phyloP scores from a whole-genome alignment of 2,888 invertebrate species.

The Andrena chrysosceles region DNA sequence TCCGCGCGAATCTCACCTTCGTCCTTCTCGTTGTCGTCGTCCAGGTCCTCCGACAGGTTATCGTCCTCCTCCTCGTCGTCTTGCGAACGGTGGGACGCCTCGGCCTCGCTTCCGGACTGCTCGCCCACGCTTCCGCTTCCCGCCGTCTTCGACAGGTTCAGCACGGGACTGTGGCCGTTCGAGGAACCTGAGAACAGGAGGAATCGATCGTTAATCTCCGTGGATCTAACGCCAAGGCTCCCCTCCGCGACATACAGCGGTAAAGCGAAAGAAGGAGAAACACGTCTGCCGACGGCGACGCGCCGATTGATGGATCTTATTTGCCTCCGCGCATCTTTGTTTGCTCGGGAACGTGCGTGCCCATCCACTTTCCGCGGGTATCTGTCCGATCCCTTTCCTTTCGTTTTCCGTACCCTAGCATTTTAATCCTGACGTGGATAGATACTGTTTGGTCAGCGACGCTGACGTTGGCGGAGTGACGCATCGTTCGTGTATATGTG shows the following conservation, averaged over 20 bases:
- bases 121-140: conserved; percentile 90
- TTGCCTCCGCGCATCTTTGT: conserved; percentile 77
- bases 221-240: neutral
- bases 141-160: conserved; percentile 96
- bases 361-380: conserved; percentile 72
- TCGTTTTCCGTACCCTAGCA: conserved; percentile 81
- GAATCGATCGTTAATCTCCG: neutral
- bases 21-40: conserved; percentile 93
- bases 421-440: conserved; percentile 85
- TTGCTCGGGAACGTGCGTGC: conserved; percentile 67
- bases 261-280: conserved; percentile 20
- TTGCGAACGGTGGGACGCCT: conserved; percentile 88
- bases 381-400: conserved; percentile 56
- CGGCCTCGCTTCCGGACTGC: conserved; percentile 88
- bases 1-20: conserved; percentile 87
- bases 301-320: conserved; percentile 83
- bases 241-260: neutral
- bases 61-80: conserved; percentile 95
- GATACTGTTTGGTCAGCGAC: conserved; percentile 83
- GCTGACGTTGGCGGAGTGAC: conserved; percentile 55
- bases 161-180: conserved; percentile 95
- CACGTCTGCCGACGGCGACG: conserved; percentile 47
- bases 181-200: conserved; percentile 89
- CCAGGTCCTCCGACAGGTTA: conserved; percentile 94
- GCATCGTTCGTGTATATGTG: conserved; percentile 57